Evolutionary conservation across 2,113 vertebrate genomes (phyloP).

Genomic region (Hippocampus zosterae): DNA sequence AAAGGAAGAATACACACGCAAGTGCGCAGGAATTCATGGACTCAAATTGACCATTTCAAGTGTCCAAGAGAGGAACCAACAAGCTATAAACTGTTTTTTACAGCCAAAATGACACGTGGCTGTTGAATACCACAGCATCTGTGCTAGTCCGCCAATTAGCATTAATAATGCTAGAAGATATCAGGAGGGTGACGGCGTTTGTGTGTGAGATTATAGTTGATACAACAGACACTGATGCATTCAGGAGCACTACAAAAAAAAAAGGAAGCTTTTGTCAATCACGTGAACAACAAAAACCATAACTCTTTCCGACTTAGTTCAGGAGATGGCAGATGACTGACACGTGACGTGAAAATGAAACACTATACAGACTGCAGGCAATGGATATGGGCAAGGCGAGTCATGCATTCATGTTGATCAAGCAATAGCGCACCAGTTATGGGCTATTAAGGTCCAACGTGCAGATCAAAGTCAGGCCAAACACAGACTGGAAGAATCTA

Average conservation of each 20-base stretch:
- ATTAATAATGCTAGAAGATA: conserved; percentile 11
- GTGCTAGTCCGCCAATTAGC: conserved; percentile 42
- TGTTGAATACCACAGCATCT: conserved; percentile 41
- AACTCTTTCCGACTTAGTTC: too few relatives aligned
- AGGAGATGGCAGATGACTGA: conserved; percentile 1
- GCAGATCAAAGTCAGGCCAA: conserved; percentile 23
- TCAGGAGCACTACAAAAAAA: too few relatives aligned
- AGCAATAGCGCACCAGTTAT: conserved; percentile 36
- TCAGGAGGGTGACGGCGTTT: neutral
- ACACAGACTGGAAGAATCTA: conserved; percentile 35
- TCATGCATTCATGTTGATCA: conserved; percentile 39
- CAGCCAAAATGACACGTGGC: conserved; percentile 28
- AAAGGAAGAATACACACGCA: conserved; percentile 8
- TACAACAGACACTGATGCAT: too few relatives aligned
- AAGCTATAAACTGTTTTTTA: conserved; percentile 14
- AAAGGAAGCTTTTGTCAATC: too few relatives aligned
- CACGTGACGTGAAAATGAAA: conserved; percentile 7
- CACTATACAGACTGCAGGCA: conserved; percentile 17
- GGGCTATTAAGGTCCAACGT: conserved; percentile 28
- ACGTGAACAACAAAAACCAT: too few relatives aligned
- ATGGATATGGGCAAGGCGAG: conserved; percentile 31
- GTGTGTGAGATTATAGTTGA: neutral
- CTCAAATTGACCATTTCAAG: conserved; percentile 10
- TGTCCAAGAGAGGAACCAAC: conserved; percentile 22
- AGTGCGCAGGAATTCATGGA: conserved; percentile 33